Base-by-base conservation (phyloP, 2,797 vertebrate genomes). In the Channa striata region DNA sequence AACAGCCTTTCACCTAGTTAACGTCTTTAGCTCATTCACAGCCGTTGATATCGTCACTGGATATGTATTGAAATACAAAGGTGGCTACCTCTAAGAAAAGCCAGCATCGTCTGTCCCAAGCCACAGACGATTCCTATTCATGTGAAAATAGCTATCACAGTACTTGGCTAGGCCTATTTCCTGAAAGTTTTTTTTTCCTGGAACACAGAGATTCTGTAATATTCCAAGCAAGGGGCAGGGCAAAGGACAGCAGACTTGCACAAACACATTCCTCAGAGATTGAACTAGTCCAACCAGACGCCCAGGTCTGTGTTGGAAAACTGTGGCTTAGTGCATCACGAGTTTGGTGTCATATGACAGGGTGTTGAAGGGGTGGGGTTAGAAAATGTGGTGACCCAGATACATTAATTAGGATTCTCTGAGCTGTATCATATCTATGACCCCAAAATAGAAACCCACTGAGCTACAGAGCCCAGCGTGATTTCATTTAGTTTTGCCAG, bases 211-310 rank as follows among this genome's bases (percentile, higher is more conserved):
- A 46, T 56, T 6, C 11, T 1, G 23, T 64, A 43, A 77, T 76
- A 64, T 72, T 81, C 68, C 37, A 14, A 43, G 57, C 25, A 63
- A 51, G 21, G 40, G 75, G 70, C 48, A 83, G 87, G 83, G 82
- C 80, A 80, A 77, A 86, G 86, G 89, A 90, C 84, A 86, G 71
- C 42, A 68, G 78, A 53, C 69, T 60, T 79, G 50, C 79, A 89
- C 81, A 92, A 93, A 90, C 85, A 92, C 82, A 88, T 91, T 91
- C 82, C 80, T 84, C 33, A 54, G 56, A 60, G 73, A 80, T 42
- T 86, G 80, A 90, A 86, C 82, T 51, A 70, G 87, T 83, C 86
- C 68, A 74, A 52, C 68, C 77, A 80, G 51, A 68, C 53, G 46
- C 59, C 34, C 65, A 12, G 71, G 63, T 33, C 57, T 63, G 66